Evolutionary conservation across 2,113 vertebrate species (phyloP).

Genomic region (Bungarus multicinctus): DNA sequence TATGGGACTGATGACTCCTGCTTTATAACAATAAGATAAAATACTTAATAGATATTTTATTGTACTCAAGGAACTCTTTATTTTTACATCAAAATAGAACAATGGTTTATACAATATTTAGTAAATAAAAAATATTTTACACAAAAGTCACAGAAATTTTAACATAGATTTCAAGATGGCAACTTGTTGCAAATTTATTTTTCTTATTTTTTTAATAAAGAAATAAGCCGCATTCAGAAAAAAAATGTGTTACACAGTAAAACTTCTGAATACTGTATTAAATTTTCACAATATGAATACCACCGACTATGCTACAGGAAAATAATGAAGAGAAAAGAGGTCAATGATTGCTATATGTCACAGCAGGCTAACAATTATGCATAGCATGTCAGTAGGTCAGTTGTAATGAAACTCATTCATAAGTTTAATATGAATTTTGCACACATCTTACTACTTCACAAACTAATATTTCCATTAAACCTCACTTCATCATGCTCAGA

Average conservation of each 20-base stretch:
- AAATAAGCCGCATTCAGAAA: neutral
- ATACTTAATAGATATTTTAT: neutral
- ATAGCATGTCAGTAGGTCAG: constrained; percentile 48
- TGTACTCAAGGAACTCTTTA: neutral
- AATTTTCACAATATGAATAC: constrained; percentile 22
- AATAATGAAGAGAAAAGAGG: constrained; percentile 61
- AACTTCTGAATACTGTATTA: neutral
- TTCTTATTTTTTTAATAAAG: neutral
- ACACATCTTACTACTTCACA: neutral
- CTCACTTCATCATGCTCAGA: neutral
- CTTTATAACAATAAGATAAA: neutral
- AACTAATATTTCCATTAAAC: neutral
- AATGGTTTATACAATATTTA: neutral
- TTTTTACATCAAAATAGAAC: neutral
- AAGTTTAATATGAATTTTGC: constrained; percentile 9
- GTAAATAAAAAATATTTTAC: neutral
- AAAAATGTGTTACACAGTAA: neutral
- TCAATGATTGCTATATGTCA: constrained; percentile 58
- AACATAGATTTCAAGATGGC: neutral
- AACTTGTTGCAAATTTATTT: neutral
- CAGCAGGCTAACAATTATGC: constrained; percentile 48
- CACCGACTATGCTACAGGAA: constrained; percentile 34
- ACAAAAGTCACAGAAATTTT: neutral
- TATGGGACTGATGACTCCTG: neutral
- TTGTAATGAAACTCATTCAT: constrained; percentile 53